Conservation (phyloP, 1,140 invertebrate species). For the Brachionus rotundiformis region DNA sequence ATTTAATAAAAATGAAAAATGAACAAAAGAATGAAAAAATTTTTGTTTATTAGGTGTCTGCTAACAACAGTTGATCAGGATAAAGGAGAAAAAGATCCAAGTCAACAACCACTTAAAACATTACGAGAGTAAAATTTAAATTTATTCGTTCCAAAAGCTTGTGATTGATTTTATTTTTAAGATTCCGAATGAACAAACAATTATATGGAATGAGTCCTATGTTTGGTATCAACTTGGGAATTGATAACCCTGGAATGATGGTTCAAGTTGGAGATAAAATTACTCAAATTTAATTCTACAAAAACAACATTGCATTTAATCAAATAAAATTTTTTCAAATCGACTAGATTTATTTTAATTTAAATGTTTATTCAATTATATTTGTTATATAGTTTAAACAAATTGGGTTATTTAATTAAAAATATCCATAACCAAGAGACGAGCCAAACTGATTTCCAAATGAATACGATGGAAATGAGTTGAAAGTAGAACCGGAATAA, state of each 20-base stretch:
- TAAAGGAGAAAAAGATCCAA: conserved; percentile 55
- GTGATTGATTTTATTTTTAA: too few relatives aligned
- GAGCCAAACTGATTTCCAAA: neutral
- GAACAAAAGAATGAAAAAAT: too few relatives aligned
- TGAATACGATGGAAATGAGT: neutral
- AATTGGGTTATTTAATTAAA: neutral
- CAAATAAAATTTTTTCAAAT: too few relatives aligned
- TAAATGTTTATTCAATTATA: neutral
- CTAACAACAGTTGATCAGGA: conserved; percentile 58
- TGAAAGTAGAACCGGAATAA: neutral
- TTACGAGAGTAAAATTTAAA: conserved; percentile 57
- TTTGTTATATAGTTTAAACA: neutral
- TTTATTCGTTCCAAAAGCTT: too few relatives aligned
- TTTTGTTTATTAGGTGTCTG: conserved; percentile 55
- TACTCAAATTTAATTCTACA: neutral
- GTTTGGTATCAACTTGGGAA: conserved; percentile 41
- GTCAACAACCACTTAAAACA: conserved; percentile 58
- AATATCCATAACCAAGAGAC: neutral
- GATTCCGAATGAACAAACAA: conserved; percentile 4
- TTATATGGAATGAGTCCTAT: neutral
- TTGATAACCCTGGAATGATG: neutral
- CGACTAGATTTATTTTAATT: too few relatives aligned
- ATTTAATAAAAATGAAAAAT: too few relatives aligned
- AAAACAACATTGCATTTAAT: too few relatives aligned
- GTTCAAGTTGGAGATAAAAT: conserved; percentile 9